Base-by-base conservation (phyloP, 2,797 vertebrate genomes). In the Crocidura indochinensis region DNA sequence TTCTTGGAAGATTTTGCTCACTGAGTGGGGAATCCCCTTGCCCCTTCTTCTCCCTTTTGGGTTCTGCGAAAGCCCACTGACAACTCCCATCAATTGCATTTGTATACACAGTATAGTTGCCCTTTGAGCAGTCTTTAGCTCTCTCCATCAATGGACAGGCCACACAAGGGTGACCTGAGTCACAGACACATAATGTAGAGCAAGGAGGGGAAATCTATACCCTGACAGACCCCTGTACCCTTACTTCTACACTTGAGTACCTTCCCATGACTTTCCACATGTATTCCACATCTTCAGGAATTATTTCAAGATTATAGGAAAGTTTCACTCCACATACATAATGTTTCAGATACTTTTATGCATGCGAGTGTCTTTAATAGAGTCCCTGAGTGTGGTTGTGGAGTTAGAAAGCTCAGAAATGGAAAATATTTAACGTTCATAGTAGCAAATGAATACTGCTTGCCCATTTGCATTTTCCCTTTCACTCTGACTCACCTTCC, bases 401-500 rank as follows among this genome's bases (percentile, higher is more conserved):
- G 79, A 77, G 77, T 93, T 94, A 51, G 88, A 94, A 80, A 91
- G 95, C 68, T 91, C 92, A 80, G 93, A 92, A 77, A 88, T 81
- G 64, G 92, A 97, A 97, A 97, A 84, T 94, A 91, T 72, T 88
- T 75, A 72, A 94, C 77, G 29, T 85, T 93, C 68, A 81, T 67
- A 47, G 93, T 24, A 89, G 84, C 79, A 92, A 78, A 88, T 84
- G 90, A 94, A 76, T 65, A 78, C 71, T 72, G 73, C 74, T 65
- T 77, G 19, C 84, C 85, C 84, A 96, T 96, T 96, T 97, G 96
- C 95, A 96, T 96, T 91, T 95, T 96, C 85, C 93, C 86, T 96
- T 96, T 95, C 92, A 38, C n/a, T 95, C 69, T 95, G 96, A 93
- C 94, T 97, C 97, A 98, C 97, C 98, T 98, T 69, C 93, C 95